Evolutionary conservation across 2,113 vertebrate species (phyloP).

Genomic region (Antechinus flavipes): DNA sequence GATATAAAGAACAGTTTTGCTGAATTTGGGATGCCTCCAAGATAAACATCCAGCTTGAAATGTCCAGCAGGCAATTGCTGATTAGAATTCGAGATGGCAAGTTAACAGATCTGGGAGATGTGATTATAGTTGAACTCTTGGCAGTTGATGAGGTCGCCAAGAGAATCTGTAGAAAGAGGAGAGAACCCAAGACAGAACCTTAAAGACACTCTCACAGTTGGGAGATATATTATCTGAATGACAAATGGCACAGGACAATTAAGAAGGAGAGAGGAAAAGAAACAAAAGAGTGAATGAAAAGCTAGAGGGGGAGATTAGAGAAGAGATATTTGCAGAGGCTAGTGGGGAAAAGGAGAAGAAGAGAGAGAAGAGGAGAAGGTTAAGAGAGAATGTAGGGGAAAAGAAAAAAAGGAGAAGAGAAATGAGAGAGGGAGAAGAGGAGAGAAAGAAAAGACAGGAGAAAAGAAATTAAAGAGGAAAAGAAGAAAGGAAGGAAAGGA

Average conservation of each 20-base stretch:
- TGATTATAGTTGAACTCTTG: background rate
- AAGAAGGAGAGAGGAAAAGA: background rate
- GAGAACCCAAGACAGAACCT: background rate
- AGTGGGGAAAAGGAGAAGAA: background rate
- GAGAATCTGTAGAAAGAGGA: background rate
- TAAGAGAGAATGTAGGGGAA: too few relatives aligned
- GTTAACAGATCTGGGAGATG: background rate
- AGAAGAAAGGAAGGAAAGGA: background rate
- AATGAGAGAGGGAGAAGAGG: too few relatives aligned
- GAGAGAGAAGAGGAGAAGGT: background rate
- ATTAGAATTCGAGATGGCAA: background rate
- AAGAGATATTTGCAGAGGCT: too few relatives aligned
- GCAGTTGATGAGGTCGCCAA: background rate
- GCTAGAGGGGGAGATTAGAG: background rate
- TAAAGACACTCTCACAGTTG: background rate
- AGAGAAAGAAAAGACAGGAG: background rate
- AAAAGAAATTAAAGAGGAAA: background rate
- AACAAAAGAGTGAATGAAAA: background rate
- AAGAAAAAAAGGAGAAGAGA: background rate
- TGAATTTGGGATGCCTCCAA: background rate
- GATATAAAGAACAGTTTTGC: background rate
- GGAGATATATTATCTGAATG: background rate
- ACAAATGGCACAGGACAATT: background rate
- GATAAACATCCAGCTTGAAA: background rate
- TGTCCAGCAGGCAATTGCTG: background rate